A percentile compares a stretch with the other conserved stretches of the same genome.
phyloP scores from a whole-genome alignment of 1,140 invertebrate genomes.

The Augochlora pura region DNA sequence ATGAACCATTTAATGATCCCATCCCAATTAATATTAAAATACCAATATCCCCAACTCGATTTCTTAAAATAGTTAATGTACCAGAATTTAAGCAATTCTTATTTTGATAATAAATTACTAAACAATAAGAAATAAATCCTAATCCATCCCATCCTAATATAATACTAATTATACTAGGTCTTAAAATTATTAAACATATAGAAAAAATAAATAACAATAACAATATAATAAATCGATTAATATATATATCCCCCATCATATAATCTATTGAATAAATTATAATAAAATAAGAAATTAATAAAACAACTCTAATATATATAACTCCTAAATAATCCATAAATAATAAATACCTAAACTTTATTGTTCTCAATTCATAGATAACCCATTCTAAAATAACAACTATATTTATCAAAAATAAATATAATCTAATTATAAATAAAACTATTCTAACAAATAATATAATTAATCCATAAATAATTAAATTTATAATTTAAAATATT shows the following conservation, averaged over 20 bases:
- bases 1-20: conserved; percentile 79
- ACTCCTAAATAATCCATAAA: neutral
- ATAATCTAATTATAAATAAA: neutral
- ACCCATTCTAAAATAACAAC: neutral
- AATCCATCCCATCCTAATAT: too few species aligned
- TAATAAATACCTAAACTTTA: too few species aligned
- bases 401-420: neutral
- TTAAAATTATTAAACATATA: too few species aligned
- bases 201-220: too few species aligned
- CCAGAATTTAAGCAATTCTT: too few species aligned
- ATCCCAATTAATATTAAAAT: too few species aligned
- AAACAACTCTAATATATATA: neutral
- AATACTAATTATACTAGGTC: too few species aligned
- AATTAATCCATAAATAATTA: neutral
- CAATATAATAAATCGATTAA: neutral
- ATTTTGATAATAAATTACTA: too few species aligned
- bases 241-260: neutral
- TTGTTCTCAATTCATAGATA: neutral
- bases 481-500: neutral
- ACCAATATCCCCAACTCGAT: conserved; percentile 79
- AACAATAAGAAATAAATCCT: too few species aligned
- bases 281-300: neutral
- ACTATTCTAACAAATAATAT: neutral
- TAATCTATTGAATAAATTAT: neutral
- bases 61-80: too few species aligned